Evolutionary conservation across 1,140 invertebrate species (phyloP), one percentile per base, ranked within the genome.

Genomic region (Lordiphosa clarofinis): DNA sequence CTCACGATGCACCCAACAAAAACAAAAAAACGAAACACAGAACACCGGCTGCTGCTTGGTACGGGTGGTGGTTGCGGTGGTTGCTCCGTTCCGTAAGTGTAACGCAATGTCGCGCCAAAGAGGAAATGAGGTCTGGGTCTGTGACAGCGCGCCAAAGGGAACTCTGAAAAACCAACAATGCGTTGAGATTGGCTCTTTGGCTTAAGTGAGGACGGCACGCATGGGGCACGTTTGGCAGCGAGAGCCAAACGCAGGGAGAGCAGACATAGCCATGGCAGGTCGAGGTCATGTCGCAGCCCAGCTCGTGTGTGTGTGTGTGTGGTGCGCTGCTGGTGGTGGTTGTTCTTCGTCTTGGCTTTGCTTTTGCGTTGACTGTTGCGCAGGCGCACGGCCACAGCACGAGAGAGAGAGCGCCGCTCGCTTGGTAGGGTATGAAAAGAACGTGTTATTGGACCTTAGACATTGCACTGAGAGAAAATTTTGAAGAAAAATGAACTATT

Each of bases 81-180:
- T 81, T 81, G 75, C 61, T 55, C 40, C 60, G 50, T 63, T 59
- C 72, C 61, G 61, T 54, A 75, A 82, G 68, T 82, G 76, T 82
- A 82, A 82, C 72, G 76, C 76, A 82, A 82, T 82, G 78, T 82
- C 78, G 78, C 78, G 68, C 65, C 78, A 73, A 78, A 82, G 78
- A 82, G 78, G 78, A 82, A 82, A 82, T 82, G 78, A 70, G 78
- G 78, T 70, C 68, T 76, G 38, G 44, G 64, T 46, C 62, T 66
- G 50, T 47, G 57, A 56, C 64, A 66, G 61, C 61, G 58, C 39
- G 69, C 69, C 68, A 73, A 62, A 60, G 60, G 56, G 56, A 48
- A 73, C 54, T 58, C 39, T 43, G 33, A 4, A 33, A 64, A 28
- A 53, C 54, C 57, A 76, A 82, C 76, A 81, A 76, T 75, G 66